phyloP scores from a whole-genome alignment of 2,888 invertebrate species.

The Tiphia femorata region DNA sequence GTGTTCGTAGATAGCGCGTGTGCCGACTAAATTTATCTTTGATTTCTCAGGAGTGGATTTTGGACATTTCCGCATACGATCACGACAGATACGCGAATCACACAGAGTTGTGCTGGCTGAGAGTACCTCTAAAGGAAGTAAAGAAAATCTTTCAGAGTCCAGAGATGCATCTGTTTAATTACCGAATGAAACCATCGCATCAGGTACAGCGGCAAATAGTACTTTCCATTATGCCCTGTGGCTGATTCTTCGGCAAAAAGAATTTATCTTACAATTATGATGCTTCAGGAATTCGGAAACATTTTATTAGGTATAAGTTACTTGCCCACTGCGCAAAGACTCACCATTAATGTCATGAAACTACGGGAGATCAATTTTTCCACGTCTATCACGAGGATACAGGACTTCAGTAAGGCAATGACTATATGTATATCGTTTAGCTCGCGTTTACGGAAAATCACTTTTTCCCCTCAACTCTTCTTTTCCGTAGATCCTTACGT shows the following conservation, averaged over 20 bases:
- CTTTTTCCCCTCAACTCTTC: background rate
- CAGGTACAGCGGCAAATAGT: conserved; percentile 55
- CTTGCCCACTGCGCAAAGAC: conserved; percentile 70
- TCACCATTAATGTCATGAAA: conserved; percentile 69
- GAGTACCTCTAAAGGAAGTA: conserved; percentile 66
- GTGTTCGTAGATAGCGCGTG: too few relatives aligned
- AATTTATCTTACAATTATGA: too few relatives aligned
- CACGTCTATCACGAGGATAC: conserved; percentile 52
- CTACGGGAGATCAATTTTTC: conserved; percentile 65
- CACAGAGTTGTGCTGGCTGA: conserved; percentile 68
- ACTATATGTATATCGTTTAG: background rate
- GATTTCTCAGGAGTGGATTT: conserved; percentile 68
- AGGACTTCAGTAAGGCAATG: conserved; percentile 67
- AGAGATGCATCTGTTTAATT: conserved; percentile 67
- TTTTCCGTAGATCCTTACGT: conserved; percentile 66
- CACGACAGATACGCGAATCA: conserved; percentile 70
- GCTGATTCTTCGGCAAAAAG: too few relatives aligned
- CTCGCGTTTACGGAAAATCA: background rate
- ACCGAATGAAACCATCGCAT: conserved; percentile 65
- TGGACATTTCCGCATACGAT: conserved; percentile 68
- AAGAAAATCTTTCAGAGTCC: conserved; percentile 63
- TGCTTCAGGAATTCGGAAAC: conserved; percentile 68
- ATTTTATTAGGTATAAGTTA: conserved; percentile 69
- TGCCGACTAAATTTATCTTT: too few relatives aligned
- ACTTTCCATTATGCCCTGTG: too few relatives aligned